phyloP scores from a whole-genome alignment of 2,797 vertebrate genomes.

The Neomorphus geoffroyi region DNA sequence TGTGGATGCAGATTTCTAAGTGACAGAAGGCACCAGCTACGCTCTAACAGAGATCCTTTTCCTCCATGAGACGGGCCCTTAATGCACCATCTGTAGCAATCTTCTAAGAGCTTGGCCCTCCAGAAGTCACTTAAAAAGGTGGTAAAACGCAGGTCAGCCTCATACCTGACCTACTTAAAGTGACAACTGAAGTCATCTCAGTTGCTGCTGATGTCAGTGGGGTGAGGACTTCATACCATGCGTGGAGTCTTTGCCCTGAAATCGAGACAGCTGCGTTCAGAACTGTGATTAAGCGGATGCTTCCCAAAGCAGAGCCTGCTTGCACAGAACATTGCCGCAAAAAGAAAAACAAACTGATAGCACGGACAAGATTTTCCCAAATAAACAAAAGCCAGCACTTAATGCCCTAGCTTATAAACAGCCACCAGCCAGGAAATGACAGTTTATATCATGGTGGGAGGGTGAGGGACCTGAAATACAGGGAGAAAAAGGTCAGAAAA shows the following conservation, averaged over 20 bases:
- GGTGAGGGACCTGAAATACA: not conserved
- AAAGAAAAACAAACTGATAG: not conserved
- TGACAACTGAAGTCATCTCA: not conserved
- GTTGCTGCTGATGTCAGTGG: not conserved
- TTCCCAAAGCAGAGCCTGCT: not conserved
- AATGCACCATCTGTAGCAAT: rapidly evolving
- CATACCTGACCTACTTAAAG: not conserved
- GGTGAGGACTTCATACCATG: not conserved
- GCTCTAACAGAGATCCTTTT: not conserved
- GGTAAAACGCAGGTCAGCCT: not conserved
- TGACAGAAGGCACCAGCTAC: not conserved
- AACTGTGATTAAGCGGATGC: not conserved
- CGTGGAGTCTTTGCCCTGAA: not conserved
- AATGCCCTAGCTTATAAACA: not conserved
- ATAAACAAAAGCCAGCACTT: not conserved
- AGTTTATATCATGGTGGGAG: not conserved
- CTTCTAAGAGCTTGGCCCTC: not conserved
- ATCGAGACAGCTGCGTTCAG: not conserved
- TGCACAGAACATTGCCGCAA: not conserved
- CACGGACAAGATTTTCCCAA: not conserved
- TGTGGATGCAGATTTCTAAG: not conserved
- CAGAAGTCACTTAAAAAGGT: not conserved
- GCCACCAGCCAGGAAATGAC: not conserved
- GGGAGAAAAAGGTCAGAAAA: not conserved
- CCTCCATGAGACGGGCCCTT: not conserved